Percentiles rank a stretch among this genome's conserved stretches.
Conservation (phyloP, 2,888 invertebrate genomes). For the Pyrrhia umbra region DNA sequence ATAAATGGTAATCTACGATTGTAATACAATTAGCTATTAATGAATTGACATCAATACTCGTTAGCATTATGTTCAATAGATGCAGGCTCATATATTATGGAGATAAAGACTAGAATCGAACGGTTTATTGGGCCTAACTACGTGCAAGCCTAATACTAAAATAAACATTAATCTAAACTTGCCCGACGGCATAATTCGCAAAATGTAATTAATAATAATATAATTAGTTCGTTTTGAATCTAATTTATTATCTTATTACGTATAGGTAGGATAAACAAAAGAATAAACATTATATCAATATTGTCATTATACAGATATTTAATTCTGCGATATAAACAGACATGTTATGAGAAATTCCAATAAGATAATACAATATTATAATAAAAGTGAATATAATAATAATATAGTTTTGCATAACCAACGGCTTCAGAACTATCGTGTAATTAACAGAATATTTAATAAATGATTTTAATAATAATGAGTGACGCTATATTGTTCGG, state of each 20-base stretch:
- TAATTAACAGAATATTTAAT: neutral
- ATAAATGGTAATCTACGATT: conserved; percentile 43
- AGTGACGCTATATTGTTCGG: neutral
- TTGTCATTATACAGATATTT: neutral
- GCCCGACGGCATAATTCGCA: too few species aligned
- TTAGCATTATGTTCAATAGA: conserved; percentile 6
- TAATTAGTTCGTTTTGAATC: too few species aligned
- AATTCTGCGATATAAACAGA: neutral
- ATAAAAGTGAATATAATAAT: neutral
- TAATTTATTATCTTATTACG: too few species aligned
- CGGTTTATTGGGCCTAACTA: neutral
- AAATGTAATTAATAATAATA: too few species aligned
- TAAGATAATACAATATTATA: conserved; percentile 1
- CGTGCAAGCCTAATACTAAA: too few species aligned
- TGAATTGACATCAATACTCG: conserved; percentile 33
- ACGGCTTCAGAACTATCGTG: neutral
- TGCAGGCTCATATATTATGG: neutral
- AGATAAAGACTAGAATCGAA: conserved; percentile 4
- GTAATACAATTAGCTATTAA: conserved; percentile 47
- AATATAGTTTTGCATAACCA: neutral
- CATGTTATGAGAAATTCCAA: neutral
- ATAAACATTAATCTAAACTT: too few species aligned
- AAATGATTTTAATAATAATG: neutral
- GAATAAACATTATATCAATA: too few species aligned
- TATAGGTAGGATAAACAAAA: too few species aligned